These are phyloP conservation scores for Panorpa germanica DNA, from an alignment of 2,888 invertebrate genomes.

Conservation along the genomic window DNA sequence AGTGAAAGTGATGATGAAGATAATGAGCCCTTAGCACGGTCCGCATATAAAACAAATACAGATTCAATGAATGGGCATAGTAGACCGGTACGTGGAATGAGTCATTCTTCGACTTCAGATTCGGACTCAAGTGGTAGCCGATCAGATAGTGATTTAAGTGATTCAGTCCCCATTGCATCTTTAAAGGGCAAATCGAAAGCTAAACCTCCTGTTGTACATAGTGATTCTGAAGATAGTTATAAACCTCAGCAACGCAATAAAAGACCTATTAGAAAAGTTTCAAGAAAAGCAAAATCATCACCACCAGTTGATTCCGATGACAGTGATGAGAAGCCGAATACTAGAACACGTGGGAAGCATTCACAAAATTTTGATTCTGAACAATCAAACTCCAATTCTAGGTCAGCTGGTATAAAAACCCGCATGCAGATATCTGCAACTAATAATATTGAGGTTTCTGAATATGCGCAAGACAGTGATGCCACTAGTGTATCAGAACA, in stretches of 20 bases:
- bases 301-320: conserved; percentile 13
- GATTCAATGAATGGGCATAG: too few species aligned
- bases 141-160: conserved; percentile 13
- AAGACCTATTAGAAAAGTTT: conserved; percentile 13
- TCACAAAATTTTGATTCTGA: too few species aligned
- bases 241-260: conserved; percentile 24
- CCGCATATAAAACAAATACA: conserved; percentile 9
- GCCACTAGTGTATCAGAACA: conserved; percentile 1
- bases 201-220: conserved; percentile 18
- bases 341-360: conserved; percentile 11
- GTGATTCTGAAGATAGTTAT: conserved; percentile 34
- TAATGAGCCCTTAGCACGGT: too few species aligned
- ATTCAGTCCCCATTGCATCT: conserved; percentile 11
- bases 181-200: too few species aligned
- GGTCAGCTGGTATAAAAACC: too few species aligned
- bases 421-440: conserved; percentile 14
- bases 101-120: too few species aligned
- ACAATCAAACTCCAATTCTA: too few species aligned
- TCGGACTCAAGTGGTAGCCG: too few species aligned
- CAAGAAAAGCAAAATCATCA: conserved; percentile 15
- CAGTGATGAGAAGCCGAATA: conserved; percentile 17
- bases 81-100: too few species aligned
- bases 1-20: too few species aligned
- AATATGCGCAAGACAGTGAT: conserved; percentile 10
- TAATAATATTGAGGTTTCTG: conserved; percentile 29